Conservation (phyloP, 1,140 invertebrate genomes). For the Sycophaga agraensis region DNA sequence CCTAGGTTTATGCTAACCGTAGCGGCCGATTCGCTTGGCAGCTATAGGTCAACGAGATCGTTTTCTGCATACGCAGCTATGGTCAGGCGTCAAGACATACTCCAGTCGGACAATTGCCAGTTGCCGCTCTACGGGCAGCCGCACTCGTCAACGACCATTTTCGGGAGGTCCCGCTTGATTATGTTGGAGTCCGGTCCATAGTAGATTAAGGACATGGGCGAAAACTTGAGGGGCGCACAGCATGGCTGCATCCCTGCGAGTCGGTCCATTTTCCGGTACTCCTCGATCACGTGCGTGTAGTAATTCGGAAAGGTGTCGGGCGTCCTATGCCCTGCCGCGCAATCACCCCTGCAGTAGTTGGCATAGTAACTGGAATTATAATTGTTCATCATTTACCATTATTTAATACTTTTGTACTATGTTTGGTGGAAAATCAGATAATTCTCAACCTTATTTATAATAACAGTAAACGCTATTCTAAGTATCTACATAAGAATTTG, state of each 20-base stretch:
- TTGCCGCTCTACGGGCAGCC: conserved; percentile 75
- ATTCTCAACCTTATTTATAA: too few species aligned
- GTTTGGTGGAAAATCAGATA: too few species aligned
- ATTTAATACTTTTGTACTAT: too few species aligned
- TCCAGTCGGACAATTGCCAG: not conserved
- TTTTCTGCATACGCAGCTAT: conserved; percentile 6
- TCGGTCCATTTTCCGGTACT: conserved; percentile 76
- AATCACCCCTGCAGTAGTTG: conserved; percentile 92
- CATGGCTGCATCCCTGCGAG: conserved; percentile 80
- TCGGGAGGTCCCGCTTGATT: conserved; percentile 90
- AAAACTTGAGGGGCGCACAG: conserved; percentile 92
- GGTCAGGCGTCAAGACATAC: not conserved
- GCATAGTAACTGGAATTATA: conserved; percentile 77
- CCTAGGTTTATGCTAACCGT: not conserved
- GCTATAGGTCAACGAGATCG: too few species aligned
- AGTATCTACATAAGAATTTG: too few species aligned
- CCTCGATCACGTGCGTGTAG: conserved; percentile 87
- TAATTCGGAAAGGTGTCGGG: conserved; percentile 83
- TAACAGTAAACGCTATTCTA: too few species aligned
- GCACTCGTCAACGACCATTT: conserved; percentile 96
- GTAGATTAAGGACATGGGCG: conserved; percentile 90
- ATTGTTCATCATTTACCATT: too few species aligned
- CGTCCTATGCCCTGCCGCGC: conserved; percentile 70
- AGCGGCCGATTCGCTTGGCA: not conserved
- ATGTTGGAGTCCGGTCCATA: conserved; percentile 88